Evolutionary conservation across 2,113 vertebrate genomes (phyloP).

Genomic region (Eidolon helvum): DNA sequence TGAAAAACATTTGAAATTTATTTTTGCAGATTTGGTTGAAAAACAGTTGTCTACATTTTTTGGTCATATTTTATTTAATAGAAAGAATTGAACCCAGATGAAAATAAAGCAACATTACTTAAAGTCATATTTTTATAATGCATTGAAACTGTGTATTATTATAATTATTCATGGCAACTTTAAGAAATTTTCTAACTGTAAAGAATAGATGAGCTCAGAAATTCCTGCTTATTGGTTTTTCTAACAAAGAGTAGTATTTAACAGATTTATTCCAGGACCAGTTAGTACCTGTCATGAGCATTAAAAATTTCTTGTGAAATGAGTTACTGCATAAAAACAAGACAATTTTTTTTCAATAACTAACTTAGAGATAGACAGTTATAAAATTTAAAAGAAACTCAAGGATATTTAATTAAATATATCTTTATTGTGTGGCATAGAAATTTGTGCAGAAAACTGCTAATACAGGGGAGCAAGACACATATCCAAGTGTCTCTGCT

Average conservation of each 20-base stretch:
- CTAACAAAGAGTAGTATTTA: slow-evolving; percentile 43
- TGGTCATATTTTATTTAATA: neutral
- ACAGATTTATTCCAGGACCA: slow-evolving; percentile 30
- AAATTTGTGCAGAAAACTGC: neutral
- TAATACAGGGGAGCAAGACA: neutral
- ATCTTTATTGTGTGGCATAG: neutral
- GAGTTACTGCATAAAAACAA: neutral
- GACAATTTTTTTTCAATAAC: neutral
- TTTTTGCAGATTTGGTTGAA: neutral
- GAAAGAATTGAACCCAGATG: neutral
- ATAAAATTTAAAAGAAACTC: neutral
- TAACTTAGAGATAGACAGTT: neutral
- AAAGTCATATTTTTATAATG: slow-evolving; percentile 3
- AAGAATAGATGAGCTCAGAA: neutral
- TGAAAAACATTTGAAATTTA: neutral
- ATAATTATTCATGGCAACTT: neutral
- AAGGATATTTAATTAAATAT: neutral
- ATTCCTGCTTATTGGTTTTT: slow-evolving; percentile 9
- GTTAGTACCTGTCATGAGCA: neutral
- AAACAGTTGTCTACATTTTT: neutral
- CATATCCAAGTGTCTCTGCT: neutral
- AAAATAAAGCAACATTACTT: neutral
- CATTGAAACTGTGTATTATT: neutral
- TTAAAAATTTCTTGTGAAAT: neutral
- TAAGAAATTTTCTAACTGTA: neutral